Conservation (phyloP, 2,797 vertebrate species). For the Siniperca undulata region DNA sequence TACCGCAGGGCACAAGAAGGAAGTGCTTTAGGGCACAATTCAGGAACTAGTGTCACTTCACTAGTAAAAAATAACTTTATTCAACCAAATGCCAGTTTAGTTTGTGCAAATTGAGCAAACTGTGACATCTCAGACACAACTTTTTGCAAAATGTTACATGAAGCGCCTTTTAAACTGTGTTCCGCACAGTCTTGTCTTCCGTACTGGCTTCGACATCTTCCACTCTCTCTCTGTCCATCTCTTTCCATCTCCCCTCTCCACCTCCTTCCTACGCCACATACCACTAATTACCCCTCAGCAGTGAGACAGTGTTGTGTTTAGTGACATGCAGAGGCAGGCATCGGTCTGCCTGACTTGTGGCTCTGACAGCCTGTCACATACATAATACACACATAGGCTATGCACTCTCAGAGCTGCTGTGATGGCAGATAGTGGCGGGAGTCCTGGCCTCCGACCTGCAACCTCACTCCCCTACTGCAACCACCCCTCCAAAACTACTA, state of each 20-base stretch:
- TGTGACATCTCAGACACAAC: background rate
- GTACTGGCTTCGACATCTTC: slow-evolving; percentile 17
- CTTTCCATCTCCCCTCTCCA: background rate
- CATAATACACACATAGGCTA: slow-evolving; percentile 18
- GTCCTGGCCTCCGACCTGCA: slow-evolving; percentile 53
- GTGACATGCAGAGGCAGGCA: slow-evolving; percentile 58
- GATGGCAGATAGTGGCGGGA: slow-evolving; percentile 48
- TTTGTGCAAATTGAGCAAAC: slow-evolving; percentile 17
- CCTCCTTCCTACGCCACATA: slow-evolving; percentile 45
- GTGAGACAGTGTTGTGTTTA: slow-evolving; percentile 60
- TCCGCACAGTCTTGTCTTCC: background rate
- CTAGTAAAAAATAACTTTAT: background rate
- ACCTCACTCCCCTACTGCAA: slow-evolving; percentile 6
- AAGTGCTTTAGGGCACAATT: background rate
- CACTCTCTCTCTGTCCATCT: slow-evolving; percentile 42
- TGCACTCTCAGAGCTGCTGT: slow-evolving; percentile 13
- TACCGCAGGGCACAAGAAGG: background rate
- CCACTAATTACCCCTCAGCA: slow-evolving; percentile 72
- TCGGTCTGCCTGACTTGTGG: slow-evolving; percentile 48
- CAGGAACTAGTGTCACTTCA: background rate
- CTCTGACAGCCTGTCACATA: slow-evolving; percentile 70
- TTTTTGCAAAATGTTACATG: slow-evolving; percentile 32
- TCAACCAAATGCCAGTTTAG: background rate
- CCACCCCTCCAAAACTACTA: slow-evolving; percentile 17
- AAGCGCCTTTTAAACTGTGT: background rate